These are phyloP conservation scores for Mustela lutreola DNA, from an alignment of 2,113 vertebrate species.

Conservation along the genomic window DNA sequence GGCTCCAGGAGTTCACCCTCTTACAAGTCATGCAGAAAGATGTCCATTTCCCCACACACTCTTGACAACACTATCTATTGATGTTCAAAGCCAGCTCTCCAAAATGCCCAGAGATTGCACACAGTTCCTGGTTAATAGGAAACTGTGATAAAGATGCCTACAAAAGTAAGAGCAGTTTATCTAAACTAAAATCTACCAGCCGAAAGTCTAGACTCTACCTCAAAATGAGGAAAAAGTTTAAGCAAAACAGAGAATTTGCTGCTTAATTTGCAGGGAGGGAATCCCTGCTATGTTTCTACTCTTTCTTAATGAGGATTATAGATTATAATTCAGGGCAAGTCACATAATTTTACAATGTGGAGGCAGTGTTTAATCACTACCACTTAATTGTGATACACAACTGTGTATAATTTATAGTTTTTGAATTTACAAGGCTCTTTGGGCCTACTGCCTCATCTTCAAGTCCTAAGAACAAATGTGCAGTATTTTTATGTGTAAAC, in stretches of 20 bases:
- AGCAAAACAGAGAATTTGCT: background rate
- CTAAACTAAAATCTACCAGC: background rate
- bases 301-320: slow-evolving; percentile 12
- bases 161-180: background rate
- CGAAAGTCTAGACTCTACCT: background rate
- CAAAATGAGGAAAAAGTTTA: background rate
- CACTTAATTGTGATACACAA: background rate
- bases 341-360: background rate
- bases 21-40: background rate
- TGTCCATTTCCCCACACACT: background rate
- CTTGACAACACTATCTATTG: background rate
- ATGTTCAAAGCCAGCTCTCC: background rate
- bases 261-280: background rate
- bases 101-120: background rate
- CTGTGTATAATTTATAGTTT: background rate
- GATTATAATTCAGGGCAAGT: background rate
- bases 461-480: background rate
- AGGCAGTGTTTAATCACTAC: background rate
- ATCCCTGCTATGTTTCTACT: background rate
- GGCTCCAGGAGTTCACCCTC: background rate
- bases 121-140: background rate
- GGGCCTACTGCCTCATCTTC: background rate
- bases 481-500: background rate
- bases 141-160: background rate
- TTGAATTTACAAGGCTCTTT: background rate